These are phyloP conservation scores for Coenobita brevimanus DNA, from an alignment of 1,140 invertebrate genomes.

Conservation along the genomic window DNA sequence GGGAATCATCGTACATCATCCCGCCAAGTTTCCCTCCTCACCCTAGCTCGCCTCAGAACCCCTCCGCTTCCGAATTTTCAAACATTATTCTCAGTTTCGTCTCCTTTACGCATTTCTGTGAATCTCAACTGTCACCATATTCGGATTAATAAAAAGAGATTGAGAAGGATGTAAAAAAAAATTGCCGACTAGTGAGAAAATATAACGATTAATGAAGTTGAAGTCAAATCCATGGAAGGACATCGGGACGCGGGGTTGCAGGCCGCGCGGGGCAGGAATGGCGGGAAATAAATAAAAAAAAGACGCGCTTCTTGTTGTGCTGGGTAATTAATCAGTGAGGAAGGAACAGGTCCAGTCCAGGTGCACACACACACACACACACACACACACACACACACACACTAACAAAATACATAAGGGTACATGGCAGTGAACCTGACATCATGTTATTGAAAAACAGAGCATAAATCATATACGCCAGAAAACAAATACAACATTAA, in stretches of 20 bases:
- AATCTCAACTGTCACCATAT: slow-evolving; percentile 7
- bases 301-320: slow-evolving; percentile 39
- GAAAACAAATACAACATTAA: no score
- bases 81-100: no score
- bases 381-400: no score
- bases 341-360: slow-evolving; percentile 42
- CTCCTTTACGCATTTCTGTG: background rate
- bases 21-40: slow-evolving; percentile 37
- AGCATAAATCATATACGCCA: no score
- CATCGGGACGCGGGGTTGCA: slow-evolving; percentile 39
- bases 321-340: slow-evolving; percentile 48
- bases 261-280: slow-evolving; percentile 18
- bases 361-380: slow-evolving; percentile 1
- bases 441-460: no score
- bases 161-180: background rate
- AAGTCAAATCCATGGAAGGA: no score
- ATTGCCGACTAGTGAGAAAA: no score
- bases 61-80: no score
- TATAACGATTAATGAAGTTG: no score
- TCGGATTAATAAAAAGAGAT: slow-evolving; percentile 14
- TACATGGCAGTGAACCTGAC: no score
- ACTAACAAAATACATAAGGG: no score
- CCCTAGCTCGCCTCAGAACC: background rate
- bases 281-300: slow-evolving; percentile 1
- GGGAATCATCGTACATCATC: slow-evolving; percentile 35